Evolutionary conservation across 2,113 vertebrate genomes (phyloP), one percentile per base, ranked within the genome.

Genomic region (Lepisosteus oculatus): DNA sequence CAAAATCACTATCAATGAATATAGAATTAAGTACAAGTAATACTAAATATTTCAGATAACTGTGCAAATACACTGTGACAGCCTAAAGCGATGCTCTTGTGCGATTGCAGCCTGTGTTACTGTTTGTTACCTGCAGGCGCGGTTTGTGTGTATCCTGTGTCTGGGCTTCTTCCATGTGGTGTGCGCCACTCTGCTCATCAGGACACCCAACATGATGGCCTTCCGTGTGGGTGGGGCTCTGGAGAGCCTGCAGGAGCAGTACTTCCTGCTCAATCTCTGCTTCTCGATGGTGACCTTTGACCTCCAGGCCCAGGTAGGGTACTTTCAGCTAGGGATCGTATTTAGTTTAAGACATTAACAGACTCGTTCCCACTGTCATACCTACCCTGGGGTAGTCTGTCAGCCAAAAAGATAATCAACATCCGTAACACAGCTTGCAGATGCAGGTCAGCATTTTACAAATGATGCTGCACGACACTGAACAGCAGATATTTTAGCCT

Each of bases 201-300:
- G 59, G 71, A 88, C 77, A 56, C 87, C 92, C 14, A 90, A 92
- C 83, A 90, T 88, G 87, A 96, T 96, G 95, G 93, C 93, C 1
- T 96, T 95, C 75, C 81, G 94, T 0, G 95, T 95, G 55, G 88
- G 94, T 0, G 94, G 95, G 0, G 94, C 94, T 45, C 77, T 94
- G 63, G 90, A 95, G 76, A 92, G 87, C 71, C 72, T 92, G 0
- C 94, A 96, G 80, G 64, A 89, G 44, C 93, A 94, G 43, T 96
- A 96, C 79, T 89, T 90, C 79, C 88, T 92, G 79, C 80, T 94
- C 63, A 95, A 89, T 76, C 84, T 93, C 66, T 95, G 93, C 71
- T 95, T 95, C 54, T 96, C 94, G 71, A 90, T 94, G 91, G 84
- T 96, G 79, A 96, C 93, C 3, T 94, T 96, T 80, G 93, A 96